Evolutionary conservation across 1,140 invertebrate genomes (phyloP), one percentile per base, ranked within the genome.

Genomic region (Hestina assimilis): DNA sequence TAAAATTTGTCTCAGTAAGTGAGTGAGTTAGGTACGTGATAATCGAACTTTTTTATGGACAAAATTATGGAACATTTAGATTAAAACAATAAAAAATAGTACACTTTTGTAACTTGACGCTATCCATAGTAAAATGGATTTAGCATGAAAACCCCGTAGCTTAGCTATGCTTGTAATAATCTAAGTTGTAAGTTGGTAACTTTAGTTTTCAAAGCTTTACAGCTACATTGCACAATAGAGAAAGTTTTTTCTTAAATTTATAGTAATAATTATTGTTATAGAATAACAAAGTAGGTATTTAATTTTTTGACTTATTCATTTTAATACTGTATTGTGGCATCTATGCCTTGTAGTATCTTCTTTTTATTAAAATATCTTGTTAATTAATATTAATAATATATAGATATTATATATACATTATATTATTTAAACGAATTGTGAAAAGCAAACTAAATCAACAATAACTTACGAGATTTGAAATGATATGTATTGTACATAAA

Each of bases 101-200:
- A 17, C 15, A 15, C 15, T 1, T 38, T 7, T 8, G 6, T 38
- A 17, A 11, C 7, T 8, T 38, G 8, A 3, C 3, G 6, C n/a
- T n/a, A n/a, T 17, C 3, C 7, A 5, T 7, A 4, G n/a, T 38
- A 19, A 11, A 20, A 5, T 2, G 31, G 4, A 4, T 14, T 33
- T 15, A 6, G 5, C n/a, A n/a, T n/a, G 31, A 15, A 28, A 11
- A 3, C 31, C 3, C 12, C 31, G 7, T 33, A 33, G 31, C 31
- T 33, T 4, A 14, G 12, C 31, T 11, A 33, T 33, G 31, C 4
- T 2, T 33, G 12, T 33, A 28, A n/a, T n/a, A 28, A 28, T 28
- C n/a, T 28, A n/a, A 9, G 3, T 28, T 28, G 2, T 35, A 21
- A 21, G 26, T 55, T 52, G 59, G 59, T 62, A 62, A 62, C 59